These are phyloP conservation scores for Psix sp. DNA, from an alignment of 1,140 invertebrate genomes.

Conservation along the genomic window DNA sequence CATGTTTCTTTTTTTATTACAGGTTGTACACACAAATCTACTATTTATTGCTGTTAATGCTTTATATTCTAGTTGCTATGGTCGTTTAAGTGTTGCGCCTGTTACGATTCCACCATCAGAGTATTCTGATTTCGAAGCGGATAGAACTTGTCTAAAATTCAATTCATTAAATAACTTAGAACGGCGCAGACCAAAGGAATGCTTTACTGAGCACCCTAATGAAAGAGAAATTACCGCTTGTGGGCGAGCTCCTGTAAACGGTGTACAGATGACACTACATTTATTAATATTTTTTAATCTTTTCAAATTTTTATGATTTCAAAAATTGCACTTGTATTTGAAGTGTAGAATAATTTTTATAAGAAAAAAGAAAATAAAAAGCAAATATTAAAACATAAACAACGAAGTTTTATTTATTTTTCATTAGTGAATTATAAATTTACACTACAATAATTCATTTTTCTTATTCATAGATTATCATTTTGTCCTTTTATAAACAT, in stretches of 20 bases:
- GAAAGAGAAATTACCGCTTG: constrained; percentile 78
- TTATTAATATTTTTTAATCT: neutral
- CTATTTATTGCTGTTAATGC: constrained; percentile 85
- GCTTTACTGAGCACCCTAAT: constrained; percentile 84
- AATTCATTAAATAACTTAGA: constrained; percentile 81
- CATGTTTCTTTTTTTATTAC: constrained; percentile 59
- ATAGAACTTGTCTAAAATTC: constrained; percentile 85
- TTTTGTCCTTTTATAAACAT: too few relatives aligned
- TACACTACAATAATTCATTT: too few relatives aligned
- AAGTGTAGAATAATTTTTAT: too few relatives aligned
- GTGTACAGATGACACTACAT: neutral
- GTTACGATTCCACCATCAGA: constrained; percentile 71
- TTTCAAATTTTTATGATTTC: neutral
- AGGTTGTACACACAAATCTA: constrained; percentile 88
- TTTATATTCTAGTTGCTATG: constrained; percentile 70
- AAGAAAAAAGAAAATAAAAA: too few relatives aligned
- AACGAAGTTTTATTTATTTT: too few relatives aligned
- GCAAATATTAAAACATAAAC: too few relatives aligned
- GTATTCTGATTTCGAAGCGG: constrained; percentile 65
- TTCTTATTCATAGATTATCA: too few relatives aligned
- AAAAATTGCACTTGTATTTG: too few relatives aligned
- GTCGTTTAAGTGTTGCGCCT: constrained; percentile 65
- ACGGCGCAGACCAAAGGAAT: constrained; percentile 82
- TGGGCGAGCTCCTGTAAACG: constrained; percentile 60
- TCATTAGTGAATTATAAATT: too few relatives aligned